phyloP scores from a whole-genome alignment of 2,888 invertebrate genomes.

The Axea sp. region DNA sequence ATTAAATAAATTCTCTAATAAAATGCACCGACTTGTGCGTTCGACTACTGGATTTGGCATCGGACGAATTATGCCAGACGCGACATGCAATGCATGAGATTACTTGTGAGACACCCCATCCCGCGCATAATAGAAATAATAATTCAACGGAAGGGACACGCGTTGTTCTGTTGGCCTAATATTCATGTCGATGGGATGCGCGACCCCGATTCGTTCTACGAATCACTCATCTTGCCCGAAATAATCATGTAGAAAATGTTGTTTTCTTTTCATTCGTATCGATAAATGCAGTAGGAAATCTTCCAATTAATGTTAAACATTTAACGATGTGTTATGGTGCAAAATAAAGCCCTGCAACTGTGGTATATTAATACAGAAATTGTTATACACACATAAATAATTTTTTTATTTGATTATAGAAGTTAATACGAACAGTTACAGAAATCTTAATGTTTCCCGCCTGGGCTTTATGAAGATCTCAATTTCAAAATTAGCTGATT shows the following conservation, averaged over 20 bases:
- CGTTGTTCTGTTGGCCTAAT: slow-evolving; percentile 63
- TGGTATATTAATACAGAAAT: too few species aligned
- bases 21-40: slow-evolving; percentile 74
- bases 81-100: slow-evolving; percentile 21
- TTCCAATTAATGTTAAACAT: slow-evolving; percentile 11
- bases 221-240: slow-evolving; percentile 38
- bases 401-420: too few species aligned
- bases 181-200: slow-evolving; percentile 66
- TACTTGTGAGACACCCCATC: slow-evolving; percentile 54
- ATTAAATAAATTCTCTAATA: slow-evolving; percentile 77
- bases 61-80: slow-evolving; percentile 39
- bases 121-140: slow-evolving; percentile 71
- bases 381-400: too few species aligned
- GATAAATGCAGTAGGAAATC: slow-evolving; percentile 17
- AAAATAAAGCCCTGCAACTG: too few species aligned
- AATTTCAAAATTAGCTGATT: too few species aligned
- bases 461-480: too few species aligned
- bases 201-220: slow-evolving; percentile 65
- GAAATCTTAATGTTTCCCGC: too few species aligned
- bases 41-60: slow-evolving; percentile 43
- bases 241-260: slow-evolving; percentile 48
- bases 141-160: slow-evolving; percentile 57
- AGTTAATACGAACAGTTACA: too few species aligned
- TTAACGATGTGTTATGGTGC: background rate
- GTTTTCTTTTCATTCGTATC: slow-evolving; percentile 53